These are phyloP conservation scores for Deroplatys truncata DNA, from an alignment of 2,888 invertebrate species.

Conservation along the genomic window DNA sequence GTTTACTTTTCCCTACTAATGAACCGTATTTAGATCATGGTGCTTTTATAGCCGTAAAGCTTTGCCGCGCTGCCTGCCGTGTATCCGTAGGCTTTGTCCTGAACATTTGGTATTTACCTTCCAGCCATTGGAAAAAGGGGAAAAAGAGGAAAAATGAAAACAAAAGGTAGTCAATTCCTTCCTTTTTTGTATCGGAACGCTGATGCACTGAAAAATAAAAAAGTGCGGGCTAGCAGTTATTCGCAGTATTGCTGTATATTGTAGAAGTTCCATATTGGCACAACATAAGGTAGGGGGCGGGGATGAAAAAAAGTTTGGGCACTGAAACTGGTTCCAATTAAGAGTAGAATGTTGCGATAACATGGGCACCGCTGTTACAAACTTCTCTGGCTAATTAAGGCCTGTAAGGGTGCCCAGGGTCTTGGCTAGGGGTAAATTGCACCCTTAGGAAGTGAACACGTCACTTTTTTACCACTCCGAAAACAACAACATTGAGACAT, in stretches of 20 bases:
- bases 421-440: background rate
- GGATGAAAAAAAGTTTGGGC: background rate
- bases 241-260: background rate
- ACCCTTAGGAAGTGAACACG: background rate
- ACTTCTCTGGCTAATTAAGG: background rate
- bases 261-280: background rate
- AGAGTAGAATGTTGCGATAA: background rate
- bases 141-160: background rate
- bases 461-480: background rate
- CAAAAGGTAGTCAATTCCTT: background rate
- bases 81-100: background rate
- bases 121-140: background rate
- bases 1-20: too few relatives aligned
- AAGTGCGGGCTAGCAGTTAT: background rate
- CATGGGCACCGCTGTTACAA: background rate
- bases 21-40: too few relatives aligned
- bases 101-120: background rate
- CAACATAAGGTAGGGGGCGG: background rate
- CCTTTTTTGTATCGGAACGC: background rate
- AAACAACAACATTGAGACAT: too few relatives aligned
- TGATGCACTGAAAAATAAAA: background rate
- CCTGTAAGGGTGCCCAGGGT: background rate
- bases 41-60: too few relatives aligned
- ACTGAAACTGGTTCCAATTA: background rate
- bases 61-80: too few relatives aligned